Evolutionary conservation across 37 sponge, comb jelly and placozoan genomes (phyloP), one percentile per base, ranked within the genome.

Genomic region (Cliona cf. orientalis): DNA sequence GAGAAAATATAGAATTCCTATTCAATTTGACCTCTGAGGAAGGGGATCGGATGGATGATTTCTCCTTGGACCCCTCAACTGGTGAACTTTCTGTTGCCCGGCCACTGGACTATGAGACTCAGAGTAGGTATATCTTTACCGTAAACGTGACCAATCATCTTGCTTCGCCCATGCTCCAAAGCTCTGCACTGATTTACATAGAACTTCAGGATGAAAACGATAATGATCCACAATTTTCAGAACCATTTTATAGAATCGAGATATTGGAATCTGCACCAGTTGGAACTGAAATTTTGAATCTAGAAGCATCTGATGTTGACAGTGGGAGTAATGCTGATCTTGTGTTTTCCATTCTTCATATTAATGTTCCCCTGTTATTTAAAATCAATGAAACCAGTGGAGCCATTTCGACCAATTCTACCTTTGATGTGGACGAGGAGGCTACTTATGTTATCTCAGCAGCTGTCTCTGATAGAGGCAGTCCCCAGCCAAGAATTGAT

Each of bases 321-420:
- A 71, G 66, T 2, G 96, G 90, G 66, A 43, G 68, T 25, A 95
- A 95, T 58, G 58, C 89, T 40, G 84, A 85, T 22, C 81, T 92
- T 0, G 75, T 66, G 39, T 95, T 74, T 60, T 71, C 75, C 58
- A 75, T 93, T 44, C 58, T 71, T 40, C 71, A 86, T 38, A 49
- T 81, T 21, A 80, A 37, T 28, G 46, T 35, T 22, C 86, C 86
- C 3, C 57, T 74, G 0, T 49, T 74, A 22, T 93, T 93, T 58
- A 49, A 33, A 5, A 59, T 90, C 38, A 86, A 90, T 26, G 40
- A 41, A 17, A 40, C 72, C 1, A 83, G 78, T 35, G 94, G 94
- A 3, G 70, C 26, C 9, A 76, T 93, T 9, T 66, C 62, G 22
- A 90, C 84, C 33, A 56, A 56, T 23, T 33, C 69, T 6, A 34